phyloP scores from a whole-genome alignment of 2,113 vertebrate genomes.

The Neomonachus schauinslandi region DNA sequence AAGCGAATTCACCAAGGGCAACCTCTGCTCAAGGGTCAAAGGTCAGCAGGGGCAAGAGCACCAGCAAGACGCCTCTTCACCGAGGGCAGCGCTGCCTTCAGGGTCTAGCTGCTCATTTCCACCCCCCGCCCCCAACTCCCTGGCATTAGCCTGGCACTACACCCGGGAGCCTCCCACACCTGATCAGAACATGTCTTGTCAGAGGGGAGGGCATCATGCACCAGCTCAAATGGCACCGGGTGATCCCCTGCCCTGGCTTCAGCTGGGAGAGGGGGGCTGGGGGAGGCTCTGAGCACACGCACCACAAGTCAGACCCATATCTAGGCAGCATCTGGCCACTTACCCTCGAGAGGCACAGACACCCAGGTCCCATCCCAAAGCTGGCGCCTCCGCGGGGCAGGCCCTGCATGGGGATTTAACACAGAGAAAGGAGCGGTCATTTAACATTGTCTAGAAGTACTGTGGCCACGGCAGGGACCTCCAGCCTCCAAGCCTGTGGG shows the following conservation, averaged over 20 bases:
- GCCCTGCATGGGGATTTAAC: background rate
- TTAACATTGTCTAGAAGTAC: rapidly evolving
- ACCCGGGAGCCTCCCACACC: background rate
- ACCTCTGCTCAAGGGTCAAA: slow-evolving; percentile 75
- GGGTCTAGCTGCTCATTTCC: background rate
- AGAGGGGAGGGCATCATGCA: rapidly evolving
- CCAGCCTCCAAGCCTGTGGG: rapidly evolving
- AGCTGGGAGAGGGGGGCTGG: rapidly evolving
- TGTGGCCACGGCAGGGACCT: rapidly evolving
- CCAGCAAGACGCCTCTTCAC: background rate
- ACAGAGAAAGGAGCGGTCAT: background rate
- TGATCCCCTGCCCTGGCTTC: background rate
- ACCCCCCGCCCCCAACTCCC: rapidly evolving
- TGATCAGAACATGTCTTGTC: rapidly evolving
- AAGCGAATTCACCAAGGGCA: slow-evolving; percentile 79
- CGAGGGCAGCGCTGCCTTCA: background rate
- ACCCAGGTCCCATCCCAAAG: background rate
- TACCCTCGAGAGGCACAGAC: background rate
- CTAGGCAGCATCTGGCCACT: background rate
- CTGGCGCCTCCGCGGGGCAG: background rate
- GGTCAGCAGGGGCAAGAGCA: background rate
- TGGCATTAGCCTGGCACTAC: background rate
- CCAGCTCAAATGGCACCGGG: background rate
- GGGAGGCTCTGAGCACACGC: rapidly evolving
- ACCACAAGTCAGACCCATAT: rapidly evolving